Base-by-base conservation (phyloP, 2,888 invertebrate genomes). In the Myopa tessellatipennis region DNA sequence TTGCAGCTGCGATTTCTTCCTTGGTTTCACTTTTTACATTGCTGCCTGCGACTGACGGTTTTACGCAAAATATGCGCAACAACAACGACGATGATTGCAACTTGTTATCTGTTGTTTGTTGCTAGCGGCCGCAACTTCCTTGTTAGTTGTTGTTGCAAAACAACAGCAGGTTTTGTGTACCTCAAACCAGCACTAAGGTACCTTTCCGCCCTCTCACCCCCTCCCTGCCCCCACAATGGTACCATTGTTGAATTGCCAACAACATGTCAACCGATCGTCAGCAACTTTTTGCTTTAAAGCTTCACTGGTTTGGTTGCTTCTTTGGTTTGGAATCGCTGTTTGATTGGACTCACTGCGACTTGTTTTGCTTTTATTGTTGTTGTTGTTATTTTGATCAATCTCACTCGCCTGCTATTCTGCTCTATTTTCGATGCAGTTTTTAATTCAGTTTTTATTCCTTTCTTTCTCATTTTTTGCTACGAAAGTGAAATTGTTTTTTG, bases 1-100 rank as follows among this genome's bases (percentile, higher is more conserved):
- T 67, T 40, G 36, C 16, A 67, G n/a, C 40, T 14, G 67, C 70
- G 52, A 55, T 34, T 70, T 65, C 45, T 45, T 69, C 52, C 55
- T 55, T 70, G 55, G 34, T 70, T 70, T 70, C 55, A 70, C 70
- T 70, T 70, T 70, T 70, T 36, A 52, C 5, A 26, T 26, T 34
- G 36, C 12, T 16, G 70, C 55, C 36, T 12, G 40, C 36, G 40
- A 40, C 16, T 34, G 52, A 36, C 36, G 36, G 38, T 70, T 69
- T 50, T 52, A 69, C 69, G 52, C 69, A 65, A 38, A 65, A 45
- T 7, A 12, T 70, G 34, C 34, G 16, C 26, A 18, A 55, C 69
- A 52, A 50, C 52, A 34, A 55, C 16, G 26, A 55, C 45, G 14
- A 70, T 36, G 34, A 55, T 26, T 70, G 18, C 70, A 55, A 70